phyloP scores from a whole-genome alignment of 1,140 invertebrate genomes.

The Phocides pigmalion region DNA sequence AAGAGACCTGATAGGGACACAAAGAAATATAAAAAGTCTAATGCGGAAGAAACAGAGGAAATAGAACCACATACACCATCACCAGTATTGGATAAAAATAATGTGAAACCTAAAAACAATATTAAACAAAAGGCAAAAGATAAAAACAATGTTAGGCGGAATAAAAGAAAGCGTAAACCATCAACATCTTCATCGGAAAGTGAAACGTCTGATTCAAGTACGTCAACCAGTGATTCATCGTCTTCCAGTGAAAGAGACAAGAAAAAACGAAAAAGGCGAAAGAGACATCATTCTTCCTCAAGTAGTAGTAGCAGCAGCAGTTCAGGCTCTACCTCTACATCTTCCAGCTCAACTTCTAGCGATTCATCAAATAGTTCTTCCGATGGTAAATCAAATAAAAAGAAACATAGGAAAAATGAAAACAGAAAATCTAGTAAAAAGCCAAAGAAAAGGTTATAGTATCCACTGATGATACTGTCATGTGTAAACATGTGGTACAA shows the following conservation, averaged over 20 bases:
- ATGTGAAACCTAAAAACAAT: conserved; percentile 39
- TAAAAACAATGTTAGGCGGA: conserved; percentile 38
- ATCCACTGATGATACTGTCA: conserved; percentile 4
- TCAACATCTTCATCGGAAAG: conserved; percentile 67
- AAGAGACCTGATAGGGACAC: conserved; percentile 29
- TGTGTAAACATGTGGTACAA: neutral
- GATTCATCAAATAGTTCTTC: conserved; percentile 58
- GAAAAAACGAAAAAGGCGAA: conserved; percentile 58
- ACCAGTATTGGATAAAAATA: conserved; percentile 41
- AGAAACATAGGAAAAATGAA: conserved; percentile 46
- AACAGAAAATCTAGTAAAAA: conserved; percentile 49
- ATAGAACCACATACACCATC: conserved; percentile 49
- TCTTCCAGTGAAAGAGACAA: conserved; percentile 65
- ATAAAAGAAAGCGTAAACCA: conserved; percentile 59
- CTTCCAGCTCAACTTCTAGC: conserved; percentile 55
- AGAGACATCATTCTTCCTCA: conserved; percentile 59
- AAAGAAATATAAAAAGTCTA: conserved; percentile 23
- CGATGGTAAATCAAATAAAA: conserved; percentile 56
- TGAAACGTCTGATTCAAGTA: conserved; percentile 61
- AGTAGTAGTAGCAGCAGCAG: conserved; percentile 61
- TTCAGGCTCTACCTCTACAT: conserved; percentile 57
- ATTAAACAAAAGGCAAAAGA: conserved; percentile 40
- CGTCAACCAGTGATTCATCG: conserved; percentile 65
- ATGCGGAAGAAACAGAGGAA: conserved; percentile 29
- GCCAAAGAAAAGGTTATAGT: conserved; percentile 53